A percentile compares a stretch with the other conserved stretches of the same genome.
These are phyloP conservation scores for Ceratina japonica DNA, from an alignment of 1,140 invertebrate species.

Conservation along the genomic window DNA sequence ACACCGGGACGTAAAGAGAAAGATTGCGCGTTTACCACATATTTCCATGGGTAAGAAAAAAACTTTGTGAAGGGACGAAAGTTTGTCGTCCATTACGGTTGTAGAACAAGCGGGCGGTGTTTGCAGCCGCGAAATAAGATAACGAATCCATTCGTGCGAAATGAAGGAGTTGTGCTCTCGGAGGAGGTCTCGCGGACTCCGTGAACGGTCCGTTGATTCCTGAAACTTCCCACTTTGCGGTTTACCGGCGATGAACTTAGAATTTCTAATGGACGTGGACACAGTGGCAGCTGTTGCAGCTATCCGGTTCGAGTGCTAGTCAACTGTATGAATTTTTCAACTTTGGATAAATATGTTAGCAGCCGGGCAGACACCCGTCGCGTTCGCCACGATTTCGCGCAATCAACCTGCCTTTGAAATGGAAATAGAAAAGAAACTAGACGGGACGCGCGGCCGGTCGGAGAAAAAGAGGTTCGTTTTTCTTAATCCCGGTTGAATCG, in stretches of 20 bases:
- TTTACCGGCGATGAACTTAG: slow-evolving; percentile 63
- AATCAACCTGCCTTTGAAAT: slow-evolving; percentile 41
- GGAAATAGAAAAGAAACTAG: slow-evolving; percentile 27
- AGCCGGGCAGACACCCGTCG: neutral
- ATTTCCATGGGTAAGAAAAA: neutral
- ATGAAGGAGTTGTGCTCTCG: neutral
- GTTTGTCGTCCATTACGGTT: neutral
- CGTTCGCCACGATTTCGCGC: slow-evolving; percentile 21
- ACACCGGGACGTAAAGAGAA: too few relatives aligned
- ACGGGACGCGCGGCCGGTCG: too few relatives aligned
- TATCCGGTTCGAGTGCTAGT: slow-evolving; percentile 16
- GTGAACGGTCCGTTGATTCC: slow-evolving; percentile 61
- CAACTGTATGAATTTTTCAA: slow-evolving; percentile 51
- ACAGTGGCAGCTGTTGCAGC: neutral
- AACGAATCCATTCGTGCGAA: slow-evolving; percentile 20
- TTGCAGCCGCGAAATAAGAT: slow-evolving; percentile 5
- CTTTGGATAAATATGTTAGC: slow-evolving; percentile 46
- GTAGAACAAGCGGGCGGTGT: neutral
- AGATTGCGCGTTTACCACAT: neutral
- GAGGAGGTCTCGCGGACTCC: neutral
- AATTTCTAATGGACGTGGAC: slow-evolving; percentile 61
- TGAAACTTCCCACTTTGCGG: slow-evolving; percentile 63
- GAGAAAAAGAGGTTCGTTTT: neutral
- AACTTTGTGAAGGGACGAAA: neutral
- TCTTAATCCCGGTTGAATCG: neutral